Evolutionary conservation across 2,888 invertebrate species (phyloP), one percentile per base, ranked within the genome.

Genomic region (Drosophila lacicola): DNA sequence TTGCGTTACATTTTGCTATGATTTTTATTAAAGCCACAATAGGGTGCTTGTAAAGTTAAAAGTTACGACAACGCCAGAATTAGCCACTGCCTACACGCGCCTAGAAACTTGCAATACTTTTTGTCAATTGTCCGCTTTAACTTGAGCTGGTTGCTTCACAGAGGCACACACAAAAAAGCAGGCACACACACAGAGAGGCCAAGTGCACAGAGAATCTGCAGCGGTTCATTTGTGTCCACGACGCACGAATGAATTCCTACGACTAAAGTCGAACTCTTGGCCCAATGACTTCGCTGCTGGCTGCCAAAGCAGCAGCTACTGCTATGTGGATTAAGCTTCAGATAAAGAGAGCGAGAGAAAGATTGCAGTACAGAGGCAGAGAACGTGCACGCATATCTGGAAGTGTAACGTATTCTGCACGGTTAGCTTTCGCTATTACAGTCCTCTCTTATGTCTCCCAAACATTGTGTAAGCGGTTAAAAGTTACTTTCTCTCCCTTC

Each of bases 161-260:
- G 17, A 39, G 29, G 2, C 29, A 36, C 41, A 21, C 45, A 55
- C 54, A 36, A 29, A 39, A 21, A 42, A 37, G 25, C 21, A 50
- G 41, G 49, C 46, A 45, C 37, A 29, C n/a, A 51, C 47, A 57
- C 46, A 39, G 33, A 29, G 36, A 45, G 8, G 21, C 34, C 63
- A 66, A 62, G 63, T 64, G 47, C 64, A 74, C 51, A 42, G 55
- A 47, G 45, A 64, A 56, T 65, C 56, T 34, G 37, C 41, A 69
- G 51, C 37, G 55, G 57, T 63, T 78, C 42, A 67, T 46, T 71
- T 86, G 77, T 77, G 88, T 68, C 85, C 88, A 86, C 88, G 86
- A 80, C 88, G 86, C 83, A 86, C 91, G 91, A 91, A 88, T 82
- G 87, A 78, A 88, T 89, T 86, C 89, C 89, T 90, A 89, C 90